Base-by-base conservation (phyloP, 2,888 invertebrate species). In the Drosophila ustulata region DNA sequence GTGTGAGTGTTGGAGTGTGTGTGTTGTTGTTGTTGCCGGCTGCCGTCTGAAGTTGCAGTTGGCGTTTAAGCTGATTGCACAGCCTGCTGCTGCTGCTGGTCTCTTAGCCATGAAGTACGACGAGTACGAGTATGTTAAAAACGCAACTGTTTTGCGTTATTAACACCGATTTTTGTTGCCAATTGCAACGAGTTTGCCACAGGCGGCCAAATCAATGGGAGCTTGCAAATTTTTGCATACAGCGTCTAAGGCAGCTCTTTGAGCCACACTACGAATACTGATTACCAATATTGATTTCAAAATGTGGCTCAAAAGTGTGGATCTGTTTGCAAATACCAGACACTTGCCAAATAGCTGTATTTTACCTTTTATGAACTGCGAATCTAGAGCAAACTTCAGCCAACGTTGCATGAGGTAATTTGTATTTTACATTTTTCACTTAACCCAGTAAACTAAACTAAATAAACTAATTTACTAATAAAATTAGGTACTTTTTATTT, bases 141-240 rank as follows among this genome's bases (percentile, higher is more conserved):
- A 78, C 63, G 80, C 78, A 78, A 79, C 76, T 73, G 67, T 73
- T 79, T 69, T 70, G 73, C 80, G 64, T 76, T 79, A 76, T 79
- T 80, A 79, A 80, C 73, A 76, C 80, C 74, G 65, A 68, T 79
- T 69, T 46, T 39, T 37, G 4, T 37, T 37, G 62, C 57, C 50
- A 59, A 65, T 68, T 69, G 75, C 75, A 77, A 69, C 73, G 28
- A 77, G 77, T 73, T 57, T 55, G 50, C 73, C 45, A 55, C 18
- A 49, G 46, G 46, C 57, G n/a, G 41, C 34, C 53, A 64, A 74
- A 68, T 74, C 75, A 50, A 78, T 61, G 51, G 45, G 26, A 46
- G 56, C 46, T 28, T 47, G 43, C 28, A 37, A 28, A 30, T 59
- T 47, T 69, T 78, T 74, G 75, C 75, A 74, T 78, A 75, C 59